phyloP scores from a whole-genome alignment of 2,888 invertebrate species.

The Spicauda simplicius region DNA sequence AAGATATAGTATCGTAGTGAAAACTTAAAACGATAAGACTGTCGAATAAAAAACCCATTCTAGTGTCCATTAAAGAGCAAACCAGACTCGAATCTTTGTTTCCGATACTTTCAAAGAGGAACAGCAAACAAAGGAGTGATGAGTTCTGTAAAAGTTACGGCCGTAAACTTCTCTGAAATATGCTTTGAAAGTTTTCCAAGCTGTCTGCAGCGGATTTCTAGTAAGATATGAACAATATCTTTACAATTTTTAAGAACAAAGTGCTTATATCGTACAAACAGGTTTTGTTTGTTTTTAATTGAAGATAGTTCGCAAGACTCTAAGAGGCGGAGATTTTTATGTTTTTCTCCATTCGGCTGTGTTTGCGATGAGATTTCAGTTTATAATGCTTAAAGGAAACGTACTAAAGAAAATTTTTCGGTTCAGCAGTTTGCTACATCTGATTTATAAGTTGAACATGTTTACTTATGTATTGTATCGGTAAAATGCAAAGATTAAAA shows the following conservation, averaged over 20 bases:
- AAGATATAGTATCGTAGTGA: background rate
- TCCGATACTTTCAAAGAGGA: constrained; percentile 22
- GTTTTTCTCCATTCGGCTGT: too few species aligned
- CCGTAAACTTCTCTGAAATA: constrained; percentile 33
- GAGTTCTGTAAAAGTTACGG: constrained; percentile 39
- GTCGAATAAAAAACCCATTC: background rate
- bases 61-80: background rate
- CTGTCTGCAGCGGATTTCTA: background rate
- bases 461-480: too few species aligned
- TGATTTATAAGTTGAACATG: too few species aligned
- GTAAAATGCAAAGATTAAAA: too few species aligned
- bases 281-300: too few species aligned
- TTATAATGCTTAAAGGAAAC: too few species aligned
- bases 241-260: background rate
- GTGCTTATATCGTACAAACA: too few species aligned
- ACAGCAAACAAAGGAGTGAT: constrained; percentile 30
- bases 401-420: too few species aligned
- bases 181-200: constrained; percentile 16
- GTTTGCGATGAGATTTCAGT: too few species aligned
- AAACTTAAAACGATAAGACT: background rate
- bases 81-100: constrained; percentile 11
- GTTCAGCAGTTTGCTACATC: too few species aligned
- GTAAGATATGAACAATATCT: background rate
- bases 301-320: too few species aligned
- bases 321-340: too few species aligned